A percentile compares a stretch with the other conserved stretches of the same genome.
These are phyloP conservation scores for Pollenia angustigena DNA, from an alignment of 2,888 invertebrate species.

Conservation along the genomic window DNA sequence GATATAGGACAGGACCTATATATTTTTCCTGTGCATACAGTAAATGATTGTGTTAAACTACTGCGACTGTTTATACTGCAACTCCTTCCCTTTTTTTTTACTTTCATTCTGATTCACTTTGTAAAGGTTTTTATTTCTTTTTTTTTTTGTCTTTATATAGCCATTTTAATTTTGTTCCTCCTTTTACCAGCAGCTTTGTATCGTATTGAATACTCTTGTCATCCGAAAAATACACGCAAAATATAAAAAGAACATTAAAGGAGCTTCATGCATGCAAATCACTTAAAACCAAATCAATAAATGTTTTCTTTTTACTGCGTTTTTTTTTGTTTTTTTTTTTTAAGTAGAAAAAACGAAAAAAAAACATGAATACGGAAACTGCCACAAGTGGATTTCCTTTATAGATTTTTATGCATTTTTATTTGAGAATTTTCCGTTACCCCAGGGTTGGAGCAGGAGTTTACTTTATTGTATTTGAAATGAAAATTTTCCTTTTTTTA, in stretches of 20 bases:
- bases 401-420: constrained; percentile 27
- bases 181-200: constrained; percentile 18
- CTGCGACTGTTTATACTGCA: not conserved
- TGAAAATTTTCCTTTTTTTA: too few relatives aligned
- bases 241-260: not conserved
- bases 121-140: not conserved
- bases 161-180: constrained; percentile 22
- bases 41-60: not conserved
- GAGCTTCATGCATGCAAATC: constrained; percentile 64
- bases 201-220: constrained; percentile 40
- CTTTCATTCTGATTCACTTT: constrained; percentile 15
- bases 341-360: not conserved
- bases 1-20: constrained; percentile 11
- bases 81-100: not conserved
- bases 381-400: constrained; percentile 60
- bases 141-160: not conserved
- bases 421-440: not conserved
- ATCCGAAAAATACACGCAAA: not conserved
- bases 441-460: too few relatives aligned
- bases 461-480: too few relatives aligned
- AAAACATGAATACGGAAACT: constrained; percentile 9
- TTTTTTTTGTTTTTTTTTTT: not conserved
- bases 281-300: constrained; percentile 66
- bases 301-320: not conserved
- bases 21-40: not conserved